A percentile compares a stretch with the other conserved stretches of the same genome.
Evolutionary conservation across 1,140 invertebrate species (phyloP).

Genomic region (Drosophila ironensis): DNA sequence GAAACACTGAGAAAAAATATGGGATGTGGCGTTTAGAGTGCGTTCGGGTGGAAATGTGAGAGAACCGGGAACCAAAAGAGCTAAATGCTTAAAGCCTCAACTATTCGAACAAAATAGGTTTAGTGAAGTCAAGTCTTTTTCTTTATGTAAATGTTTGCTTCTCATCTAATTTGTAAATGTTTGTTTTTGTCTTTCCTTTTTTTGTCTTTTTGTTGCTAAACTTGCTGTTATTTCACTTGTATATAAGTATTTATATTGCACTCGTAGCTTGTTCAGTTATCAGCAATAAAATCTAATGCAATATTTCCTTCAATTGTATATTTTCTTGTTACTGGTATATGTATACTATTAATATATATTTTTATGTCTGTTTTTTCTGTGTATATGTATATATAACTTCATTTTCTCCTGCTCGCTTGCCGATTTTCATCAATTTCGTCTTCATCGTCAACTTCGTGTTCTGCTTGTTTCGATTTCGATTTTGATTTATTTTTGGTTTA

Average conservation of each 20-base stretch:
- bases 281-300: constrained; percentile 72
- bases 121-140: constrained; percentile 78
- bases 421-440: background rate
- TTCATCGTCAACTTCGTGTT: constrained; percentile 21
- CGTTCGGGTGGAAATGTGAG: too few relatives aligned
- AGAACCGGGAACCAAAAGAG: constrained; percentile 3
- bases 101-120: constrained; percentile 41
- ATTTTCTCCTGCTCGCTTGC: constrained; percentile 19
- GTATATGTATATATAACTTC: constrained; percentile 78
- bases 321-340: constrained; percentile 71
- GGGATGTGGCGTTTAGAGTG: background rate
- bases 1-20: constrained; percentile 1
- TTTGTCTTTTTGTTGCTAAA: constrained; percentile 30
- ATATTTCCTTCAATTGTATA: constrained; percentile 70
- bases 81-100: constrained; percentile 26
- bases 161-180: constrained; percentile 67
- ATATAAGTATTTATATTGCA: constrained; percentile 62
- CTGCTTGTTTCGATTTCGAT: constrained; percentile 40
- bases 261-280: constrained; percentile 45
- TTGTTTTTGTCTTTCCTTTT: too few relatives aligned
- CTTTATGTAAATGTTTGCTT: constrained; percentile 72
- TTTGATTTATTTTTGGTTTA: constrained; percentile 51
- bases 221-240: constrained; percentile 52
- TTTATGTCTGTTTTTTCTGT: constrained; percentile 52
- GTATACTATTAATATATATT: constrained; percentile 64